Evolutionary conservation across 2,797 vertebrate genomes (phyloP).

Genomic region (Merluccius polli): DNA sequence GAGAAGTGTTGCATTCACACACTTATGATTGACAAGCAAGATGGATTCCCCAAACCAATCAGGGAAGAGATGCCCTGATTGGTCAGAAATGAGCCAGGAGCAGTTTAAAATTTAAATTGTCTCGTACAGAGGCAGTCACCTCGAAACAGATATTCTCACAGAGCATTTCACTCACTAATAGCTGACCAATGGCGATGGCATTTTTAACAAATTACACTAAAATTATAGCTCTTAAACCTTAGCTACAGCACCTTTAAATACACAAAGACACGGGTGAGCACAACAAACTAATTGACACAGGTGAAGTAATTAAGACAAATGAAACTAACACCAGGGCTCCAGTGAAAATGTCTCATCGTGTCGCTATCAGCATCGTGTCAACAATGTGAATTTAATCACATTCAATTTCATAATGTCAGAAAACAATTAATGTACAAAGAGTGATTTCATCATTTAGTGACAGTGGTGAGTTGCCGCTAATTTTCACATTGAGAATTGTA

Average conservation of each 20-base stretch:
- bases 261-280: neutral
- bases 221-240: neutral
- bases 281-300: neutral
- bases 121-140: no score
- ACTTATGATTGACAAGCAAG: neutral
- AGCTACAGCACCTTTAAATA: neutral
- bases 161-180: neutral
- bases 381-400: neutral
- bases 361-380: neutral
- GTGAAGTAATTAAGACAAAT: neutral
- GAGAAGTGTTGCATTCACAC: no score
- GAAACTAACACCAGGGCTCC: neutral
- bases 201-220: neutral
- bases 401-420: neutral
- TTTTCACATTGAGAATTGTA: neutral
- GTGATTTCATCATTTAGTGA: neutral
- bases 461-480: neutral
- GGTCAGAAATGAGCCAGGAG: no score
- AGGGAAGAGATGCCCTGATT: neutral
- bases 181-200: neutral
- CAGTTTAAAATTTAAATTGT: no score
- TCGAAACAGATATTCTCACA: neutral
- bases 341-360: neutral
- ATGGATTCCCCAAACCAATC: neutral
- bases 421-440: neutral